Evolutionary conservation across 1,140 invertebrate species (phyloP), one percentile per base, ranked within the genome.

Genomic region (Diabrotica virgifera): DNA sequence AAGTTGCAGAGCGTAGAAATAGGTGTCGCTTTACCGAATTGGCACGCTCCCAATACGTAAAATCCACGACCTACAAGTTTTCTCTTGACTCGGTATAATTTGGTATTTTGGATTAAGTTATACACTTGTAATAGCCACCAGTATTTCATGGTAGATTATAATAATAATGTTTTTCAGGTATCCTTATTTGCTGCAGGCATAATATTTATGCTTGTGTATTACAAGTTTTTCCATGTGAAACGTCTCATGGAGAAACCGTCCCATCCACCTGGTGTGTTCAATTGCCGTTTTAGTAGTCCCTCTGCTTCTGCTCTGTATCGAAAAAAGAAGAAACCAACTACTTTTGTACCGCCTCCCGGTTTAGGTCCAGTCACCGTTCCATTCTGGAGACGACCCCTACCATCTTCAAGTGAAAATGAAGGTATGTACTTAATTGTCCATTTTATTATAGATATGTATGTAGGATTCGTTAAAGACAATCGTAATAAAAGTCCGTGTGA

Each of bases 261-360:
- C 85, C 91, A 92, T 9, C 91, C 93, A 72, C 90, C 90, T 0
- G 92, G 92, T 0, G 93, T 95, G 2, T 95, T 95, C 73, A 95
- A 94, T 77, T 95, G 93, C 76, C 84, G 92, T 40, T 93, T 95
- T 69, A 83, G 86, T 0, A 93, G 93, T 78, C 90, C 6, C 78
- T 83, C 68, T 11, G 72, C 75, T 10, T 70, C 72, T n/a, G 69
- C 72, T n/a, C 67, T 77, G 8, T 75, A 90, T 72, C 83, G 92
- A 14, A 95, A 95, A 74, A 94, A 94, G 78, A 95, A 95, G 74
- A 94, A 94, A 75, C 92, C 92, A 9, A 93, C 92, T 0, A 89
- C 86, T 1, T 94, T 94, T 76, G 87, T 94, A 4, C 92, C 91
- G 0, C 90, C 91, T 9, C 92, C 92, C 5, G 82, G 80, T 59